phyloP scores from a whole-genome alignment of 2,797 vertebrate species.

The Lerista edwardsae region DNA sequence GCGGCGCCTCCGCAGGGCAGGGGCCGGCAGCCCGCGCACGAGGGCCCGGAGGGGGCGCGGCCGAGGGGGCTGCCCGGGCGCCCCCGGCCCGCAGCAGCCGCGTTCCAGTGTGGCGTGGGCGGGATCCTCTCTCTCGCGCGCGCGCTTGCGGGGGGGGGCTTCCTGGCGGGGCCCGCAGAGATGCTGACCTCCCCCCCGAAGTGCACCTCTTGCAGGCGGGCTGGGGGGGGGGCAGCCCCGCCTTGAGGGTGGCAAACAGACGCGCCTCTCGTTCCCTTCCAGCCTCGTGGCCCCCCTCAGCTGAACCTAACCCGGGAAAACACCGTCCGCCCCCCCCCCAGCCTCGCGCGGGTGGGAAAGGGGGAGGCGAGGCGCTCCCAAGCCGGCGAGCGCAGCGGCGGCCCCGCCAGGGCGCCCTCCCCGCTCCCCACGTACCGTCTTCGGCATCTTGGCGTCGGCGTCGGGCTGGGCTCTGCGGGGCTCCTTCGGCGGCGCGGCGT shows the following conservation, averaged over 20 bases:
- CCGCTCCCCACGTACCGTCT: conserved; percentile 67
- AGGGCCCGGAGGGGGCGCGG: too few species aligned
- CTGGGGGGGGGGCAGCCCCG: conserved; percentile 29
- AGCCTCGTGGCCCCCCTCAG: background rate
- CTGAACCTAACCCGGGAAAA: too few species aligned
- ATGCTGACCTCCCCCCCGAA: too few species aligned
- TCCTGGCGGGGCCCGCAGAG: background rate
- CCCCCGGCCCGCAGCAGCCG: background rate
- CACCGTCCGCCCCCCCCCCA: too few species aligned
- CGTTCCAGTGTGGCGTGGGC: background rate
- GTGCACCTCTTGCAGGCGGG: background rate
- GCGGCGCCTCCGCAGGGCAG: too few species aligned
- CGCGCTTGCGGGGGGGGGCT: too few species aligned
- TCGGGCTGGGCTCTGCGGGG: conserved; percentile 40
- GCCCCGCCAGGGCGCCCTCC: background rate
- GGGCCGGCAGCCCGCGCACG: too few species aligned
- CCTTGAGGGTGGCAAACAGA: too few species aligned
- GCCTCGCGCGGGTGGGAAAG: too few species aligned
- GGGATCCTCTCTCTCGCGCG: too few species aligned
- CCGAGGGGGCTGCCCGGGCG: background rate
- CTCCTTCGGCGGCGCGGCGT: conserved; percentile 33
- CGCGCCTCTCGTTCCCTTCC: too few species aligned
- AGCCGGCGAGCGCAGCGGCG: too few species aligned
- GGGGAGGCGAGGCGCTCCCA: background rate
- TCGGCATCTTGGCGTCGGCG: conserved; percentile 68